These are phyloP conservation scores for Cavia aperea DNA, from an alignment of 2,113 vertebrate genomes.

Conservation along the genomic window DNA sequence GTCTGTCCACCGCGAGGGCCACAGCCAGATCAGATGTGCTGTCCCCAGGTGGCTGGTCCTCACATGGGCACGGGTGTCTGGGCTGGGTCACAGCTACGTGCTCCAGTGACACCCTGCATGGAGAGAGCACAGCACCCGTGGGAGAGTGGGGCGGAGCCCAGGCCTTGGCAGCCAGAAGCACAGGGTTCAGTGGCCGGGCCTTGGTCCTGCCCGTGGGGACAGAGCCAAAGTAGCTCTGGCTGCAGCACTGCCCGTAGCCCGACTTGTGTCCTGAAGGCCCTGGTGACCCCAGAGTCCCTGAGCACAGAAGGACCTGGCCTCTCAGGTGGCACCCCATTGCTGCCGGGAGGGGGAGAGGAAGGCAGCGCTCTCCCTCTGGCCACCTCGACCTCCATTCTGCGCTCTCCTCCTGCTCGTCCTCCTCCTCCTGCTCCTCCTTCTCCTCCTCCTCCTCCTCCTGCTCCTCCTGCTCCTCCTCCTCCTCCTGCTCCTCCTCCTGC, in stretches of 20 bases:
- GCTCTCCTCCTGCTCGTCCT: too few relatives aligned
- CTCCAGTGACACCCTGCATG: neutral
- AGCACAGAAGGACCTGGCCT: neutral
- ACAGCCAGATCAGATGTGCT: neutral
- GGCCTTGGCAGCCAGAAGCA: neutral
- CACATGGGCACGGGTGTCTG: fast-evolving
- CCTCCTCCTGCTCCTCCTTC: too few relatives aligned
- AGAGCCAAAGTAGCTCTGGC: fast-evolving
- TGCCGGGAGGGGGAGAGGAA: too few relatives aligned
- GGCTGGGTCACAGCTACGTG: fast-evolving
- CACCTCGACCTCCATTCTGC: too few relatives aligned
- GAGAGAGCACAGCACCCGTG: too few relatives aligned
- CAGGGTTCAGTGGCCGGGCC: fast-evolving
- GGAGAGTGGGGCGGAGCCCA: neutral
- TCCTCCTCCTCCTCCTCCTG: too few relatives aligned
- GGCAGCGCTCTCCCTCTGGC: too few relatives aligned
- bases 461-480: too few relatives aligned
- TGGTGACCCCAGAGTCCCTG: neutral
- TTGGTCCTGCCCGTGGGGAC: fast-evolving
- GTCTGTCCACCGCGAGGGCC: neutral
- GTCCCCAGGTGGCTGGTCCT: fast-evolving
- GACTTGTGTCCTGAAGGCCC: fast-evolving
- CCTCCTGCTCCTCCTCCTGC: too few relatives aligned
- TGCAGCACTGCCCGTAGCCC: fast-evolving
- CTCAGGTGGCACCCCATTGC: neutral